Evolutionary conservation across 2,888 invertebrate genomes (phyloP), one percentile per base, ranked within the genome.

Genomic region (Hedya salicella): DNA sequence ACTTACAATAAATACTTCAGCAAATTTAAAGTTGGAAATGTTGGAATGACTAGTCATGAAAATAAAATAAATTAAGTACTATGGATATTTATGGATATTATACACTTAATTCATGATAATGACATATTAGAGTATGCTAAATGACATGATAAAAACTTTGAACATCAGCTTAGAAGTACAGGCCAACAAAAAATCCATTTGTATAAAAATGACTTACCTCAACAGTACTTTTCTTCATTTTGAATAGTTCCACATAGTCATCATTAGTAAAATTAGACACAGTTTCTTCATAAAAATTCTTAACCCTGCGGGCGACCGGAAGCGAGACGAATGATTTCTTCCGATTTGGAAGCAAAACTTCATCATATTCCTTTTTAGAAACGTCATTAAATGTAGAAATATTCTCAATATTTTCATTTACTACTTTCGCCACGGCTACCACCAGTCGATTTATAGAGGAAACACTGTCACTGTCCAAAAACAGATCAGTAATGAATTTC

Each of bases 401-500:
- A 73, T 87, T 88, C 62, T 89, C 86, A 70, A 75, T 78, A 71
- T 89, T 88, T 75, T 91, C 91, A 54, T 80, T 77, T 3, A 90
- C 73, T 53, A 89, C 79, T 76, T 89, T 82, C 4, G 90, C 84
- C 21, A 83, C 77, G n/a, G 89, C 86, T 17, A 89, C 82, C 1
- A 85, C 78, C 48, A 88, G 64, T 73, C 85, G 85, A 70, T 89
- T 91, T 16, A 87, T 74, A 36, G 83, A 82, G 42, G 84, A 78
- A 56, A 83, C 78, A 75, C 81, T 81, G 61, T 88, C 90, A 68
- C 69, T 82, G 42, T 92, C 91, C 65, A 91, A 73, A 73, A 92
- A 91, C 69, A 91, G 73, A 19, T 85, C 81, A 75, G 85, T 85
- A 4, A 89, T 60, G 76, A 91, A 89, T 70, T 91, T 83, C 71